Conservation (phyloP, 2,113 vertebrate genomes). For the Salminus brasiliensis region DNA sequence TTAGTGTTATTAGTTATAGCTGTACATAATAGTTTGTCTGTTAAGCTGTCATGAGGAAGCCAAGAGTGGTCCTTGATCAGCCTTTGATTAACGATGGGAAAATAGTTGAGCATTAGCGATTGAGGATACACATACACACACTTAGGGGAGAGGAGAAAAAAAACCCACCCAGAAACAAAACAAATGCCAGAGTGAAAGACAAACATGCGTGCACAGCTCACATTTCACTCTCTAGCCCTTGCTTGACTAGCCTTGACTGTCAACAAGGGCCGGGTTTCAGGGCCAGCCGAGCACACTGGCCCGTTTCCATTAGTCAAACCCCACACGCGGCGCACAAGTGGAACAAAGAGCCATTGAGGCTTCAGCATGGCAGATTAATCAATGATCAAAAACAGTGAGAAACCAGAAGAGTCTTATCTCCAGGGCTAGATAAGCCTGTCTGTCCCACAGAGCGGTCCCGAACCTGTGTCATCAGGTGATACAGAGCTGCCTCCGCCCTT, state of each 20-base stretch:
- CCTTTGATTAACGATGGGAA: conserved; percentile 67
- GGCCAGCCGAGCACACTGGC: conserved; percentile 12
- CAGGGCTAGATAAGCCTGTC: conserved; percentile 25
- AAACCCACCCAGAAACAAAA: conserved; percentile 19
- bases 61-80: conserved; percentile 67
- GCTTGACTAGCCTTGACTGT: conserved; percentile 21
- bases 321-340: background rate
- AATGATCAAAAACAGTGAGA: conserved; percentile 50
- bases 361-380: conserved; percentile 38
- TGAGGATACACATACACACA: conserved; percentile 5
- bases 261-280: conserved; percentile 36
- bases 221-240: conserved; percentile 20
- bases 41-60: conserved; percentile 43
- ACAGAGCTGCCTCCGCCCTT: background rate
- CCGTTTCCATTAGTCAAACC: conserved; percentile 27
- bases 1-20: background rate
- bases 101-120: conserved; percentile 45
- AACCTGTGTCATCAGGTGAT: background rate
- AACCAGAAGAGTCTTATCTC: conserved; percentile 30
- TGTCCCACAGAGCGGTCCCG: background rate
- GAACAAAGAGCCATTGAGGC: conserved; percentile 50
- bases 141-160: too few species aligned
- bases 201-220: conserved; percentile 21
- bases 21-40: background rate
- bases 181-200: conserved; percentile 1